A percentile compares a stretch with the other conserved stretches of the same genome.
phyloP scores from a whole-genome alignment of 2,888 invertebrate species.

The Steinernema hermaphroditum region DNA sequence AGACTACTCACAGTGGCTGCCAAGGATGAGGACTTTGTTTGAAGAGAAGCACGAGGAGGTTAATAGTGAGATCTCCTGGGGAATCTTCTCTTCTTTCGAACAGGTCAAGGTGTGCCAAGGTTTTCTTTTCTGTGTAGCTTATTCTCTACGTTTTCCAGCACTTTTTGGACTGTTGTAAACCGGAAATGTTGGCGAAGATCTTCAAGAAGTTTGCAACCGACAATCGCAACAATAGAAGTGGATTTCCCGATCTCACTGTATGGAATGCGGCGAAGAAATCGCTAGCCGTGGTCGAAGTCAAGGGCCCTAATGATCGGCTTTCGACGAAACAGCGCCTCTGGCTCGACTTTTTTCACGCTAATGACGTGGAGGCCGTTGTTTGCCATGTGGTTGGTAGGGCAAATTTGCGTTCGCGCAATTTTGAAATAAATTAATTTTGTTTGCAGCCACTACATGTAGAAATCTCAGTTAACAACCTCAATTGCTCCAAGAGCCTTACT shows the following conservation, averaged over 20 bases:
- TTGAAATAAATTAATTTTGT: neutral
- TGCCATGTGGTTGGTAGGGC: constrained; percentile 41
- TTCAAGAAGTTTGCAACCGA: constrained; percentile 47
- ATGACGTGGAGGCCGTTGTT: constrained; percentile 44
- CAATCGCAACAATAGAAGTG: constrained; percentile 54
- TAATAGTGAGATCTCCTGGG: constrained; percentile 40
- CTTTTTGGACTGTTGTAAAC: constrained; percentile 45
- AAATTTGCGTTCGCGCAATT: neutral
- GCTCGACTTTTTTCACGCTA: constrained; percentile 75
- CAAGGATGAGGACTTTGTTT: constrained; percentile 22
- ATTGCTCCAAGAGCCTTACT: neutral
- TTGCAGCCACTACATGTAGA: constrained; percentile 13
- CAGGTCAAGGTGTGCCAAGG: neutral
- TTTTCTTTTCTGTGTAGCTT: too few species aligned
- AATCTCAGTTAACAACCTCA: constrained; percentile 10
- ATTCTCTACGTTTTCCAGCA: constrained; percentile 46
- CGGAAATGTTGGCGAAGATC: constrained; percentile 41
- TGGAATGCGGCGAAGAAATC: constrained; percentile 48
- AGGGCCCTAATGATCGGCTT: constrained; percentile 81
- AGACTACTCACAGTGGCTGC: neutral
- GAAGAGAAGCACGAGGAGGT: neutral
- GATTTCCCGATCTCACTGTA: constrained; percentile 59
- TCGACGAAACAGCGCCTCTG: constrained; percentile 82
- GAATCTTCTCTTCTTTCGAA: constrained; percentile 2
- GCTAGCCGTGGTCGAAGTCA: constrained; percentile 78